A percentile compares a stretch with the other conserved stretches of the same genome.
phyloP scores from a whole-genome alignment of 2,113 vertebrate genomes.

The Dromiciops gliroides region DNA sequence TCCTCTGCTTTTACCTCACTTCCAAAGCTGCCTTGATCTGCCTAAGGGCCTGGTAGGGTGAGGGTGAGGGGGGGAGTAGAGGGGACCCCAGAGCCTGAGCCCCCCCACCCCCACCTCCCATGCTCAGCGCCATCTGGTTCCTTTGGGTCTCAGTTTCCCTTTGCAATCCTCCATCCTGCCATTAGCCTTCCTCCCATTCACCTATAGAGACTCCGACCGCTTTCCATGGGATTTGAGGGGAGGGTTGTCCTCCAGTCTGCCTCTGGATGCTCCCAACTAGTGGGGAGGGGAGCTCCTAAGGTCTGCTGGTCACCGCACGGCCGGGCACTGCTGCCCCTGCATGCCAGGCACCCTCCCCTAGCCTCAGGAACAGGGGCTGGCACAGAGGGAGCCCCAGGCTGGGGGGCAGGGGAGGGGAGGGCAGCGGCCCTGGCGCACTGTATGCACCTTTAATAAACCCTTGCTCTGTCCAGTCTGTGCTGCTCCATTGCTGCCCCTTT shows the following conservation, averaged over 20 bases:
- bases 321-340: conserved; percentile 60
- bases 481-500: conserved; percentile 38
- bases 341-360: conserved; percentile 52
- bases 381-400: not conserved
- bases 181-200: conserved; percentile 59
- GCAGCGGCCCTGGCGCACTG: conserved; percentile 74
- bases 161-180: conserved; percentile 71
- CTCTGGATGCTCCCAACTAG: conserved; percentile 58
- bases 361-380: conserved; percentile 42
- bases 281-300: not conserved
- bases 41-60: conserved; percentile 52
- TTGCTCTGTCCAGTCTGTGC: conserved; percentile 70
- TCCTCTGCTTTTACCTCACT: conserved; percentile 78
- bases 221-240: conserved; percentile 70
- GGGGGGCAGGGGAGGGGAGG: conserved; percentile 48
- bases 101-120: conserved; percentile 43
- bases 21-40: conserved; percentile 78
- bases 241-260: conserved; percentile 69
- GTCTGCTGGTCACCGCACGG: not conserved
- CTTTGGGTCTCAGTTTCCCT: conserved; percentile 77
- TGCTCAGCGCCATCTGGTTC: conserved; percentile 75
- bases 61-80: conserved; percentile 49
- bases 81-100: conserved; percentile 23
- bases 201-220: conserved; percentile 44
- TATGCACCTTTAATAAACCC: conserved; percentile 77